Conservation (phyloP, 2,888 invertebrate genomes). For the Nowickia ferox region DNA sequence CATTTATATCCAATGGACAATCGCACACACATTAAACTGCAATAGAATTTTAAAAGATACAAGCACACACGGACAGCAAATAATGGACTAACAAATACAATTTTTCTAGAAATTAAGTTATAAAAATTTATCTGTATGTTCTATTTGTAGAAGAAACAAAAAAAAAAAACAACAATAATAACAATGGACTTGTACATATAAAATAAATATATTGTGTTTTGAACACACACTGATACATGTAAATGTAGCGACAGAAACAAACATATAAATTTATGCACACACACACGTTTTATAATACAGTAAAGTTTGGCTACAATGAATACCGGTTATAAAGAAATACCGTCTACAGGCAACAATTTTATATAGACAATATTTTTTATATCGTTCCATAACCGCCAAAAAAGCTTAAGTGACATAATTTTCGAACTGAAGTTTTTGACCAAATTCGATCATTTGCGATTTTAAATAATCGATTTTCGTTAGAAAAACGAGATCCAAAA, state of each 20-base stretch:
- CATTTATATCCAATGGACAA: conserved; percentile 37
- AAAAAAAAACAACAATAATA: not conserved
- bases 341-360: too few species aligned
- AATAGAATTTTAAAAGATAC: conserved; percentile 62
- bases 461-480: too few species aligned
- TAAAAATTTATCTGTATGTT: conserved; percentile 67
- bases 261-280: not conserved
- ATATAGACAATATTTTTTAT: too few species aligned
- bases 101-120: conserved; percentile 71
- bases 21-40: conserved; percentile 63
- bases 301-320: too few species aligned
- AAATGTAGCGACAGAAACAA: not conserved
- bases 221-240: not conserved
- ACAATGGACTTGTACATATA: not conserved
- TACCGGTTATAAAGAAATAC: too few species aligned
- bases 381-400: too few species aligned
- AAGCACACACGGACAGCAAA: conserved; percentile 46
- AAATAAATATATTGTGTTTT: not conserved
- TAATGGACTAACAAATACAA: conserved; percentile 56
- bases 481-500: too few species aligned
- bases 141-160: conserved; percentile 51
- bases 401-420: too few species aligned
- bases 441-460: too few species aligned
- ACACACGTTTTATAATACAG: too few species aligned
- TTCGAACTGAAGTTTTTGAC: too few species aligned